phyloP scores from a whole-genome alignment of 2,113 vertebrate species.

The Boleophthalmus pectinirostris region DNA sequence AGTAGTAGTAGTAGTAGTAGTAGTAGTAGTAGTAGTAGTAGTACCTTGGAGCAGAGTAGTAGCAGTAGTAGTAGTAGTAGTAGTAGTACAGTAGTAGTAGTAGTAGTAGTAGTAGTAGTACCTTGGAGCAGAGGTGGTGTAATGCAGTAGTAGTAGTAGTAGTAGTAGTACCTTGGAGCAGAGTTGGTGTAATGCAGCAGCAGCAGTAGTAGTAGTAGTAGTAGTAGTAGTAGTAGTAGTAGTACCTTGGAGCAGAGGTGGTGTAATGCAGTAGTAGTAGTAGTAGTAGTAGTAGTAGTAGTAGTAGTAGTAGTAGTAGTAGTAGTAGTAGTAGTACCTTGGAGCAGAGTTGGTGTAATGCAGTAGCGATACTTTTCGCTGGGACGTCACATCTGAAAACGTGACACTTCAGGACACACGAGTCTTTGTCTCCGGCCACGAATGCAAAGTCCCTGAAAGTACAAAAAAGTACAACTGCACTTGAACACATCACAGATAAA shows the following conservation, averaged over 20 bases:
- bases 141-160: neutral
- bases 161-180: neutral
- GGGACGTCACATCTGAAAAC: conserved; percentile 94
- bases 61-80: too few species aligned
- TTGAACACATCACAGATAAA: neutral
- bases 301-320: neutral
- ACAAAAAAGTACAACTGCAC: neutral
- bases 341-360: conserved; percentile 91
- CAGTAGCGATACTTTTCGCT: conserved; percentile 90
- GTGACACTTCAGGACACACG: conserved; percentile 93
- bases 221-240: neutral
- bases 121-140: conserved; percentile 92
- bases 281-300: neutral
- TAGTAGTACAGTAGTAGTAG: neutral
- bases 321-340: conserved; percentile 72
- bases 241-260: too few species aligned
- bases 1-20: neutral
- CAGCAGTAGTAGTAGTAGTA: neutral
- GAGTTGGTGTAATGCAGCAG: neutral
- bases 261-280: neutral
- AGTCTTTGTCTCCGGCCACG: conserved; percentile 94
- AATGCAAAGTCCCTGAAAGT: conserved; percentile 92
- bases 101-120: neutral
- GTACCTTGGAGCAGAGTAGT: too few species aligned
- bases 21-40: too few species aligned